Evolutionary conservation across 2,113 vertebrate genomes (phyloP).

Genomic region (Oncorhynchus clarkii): DNA sequence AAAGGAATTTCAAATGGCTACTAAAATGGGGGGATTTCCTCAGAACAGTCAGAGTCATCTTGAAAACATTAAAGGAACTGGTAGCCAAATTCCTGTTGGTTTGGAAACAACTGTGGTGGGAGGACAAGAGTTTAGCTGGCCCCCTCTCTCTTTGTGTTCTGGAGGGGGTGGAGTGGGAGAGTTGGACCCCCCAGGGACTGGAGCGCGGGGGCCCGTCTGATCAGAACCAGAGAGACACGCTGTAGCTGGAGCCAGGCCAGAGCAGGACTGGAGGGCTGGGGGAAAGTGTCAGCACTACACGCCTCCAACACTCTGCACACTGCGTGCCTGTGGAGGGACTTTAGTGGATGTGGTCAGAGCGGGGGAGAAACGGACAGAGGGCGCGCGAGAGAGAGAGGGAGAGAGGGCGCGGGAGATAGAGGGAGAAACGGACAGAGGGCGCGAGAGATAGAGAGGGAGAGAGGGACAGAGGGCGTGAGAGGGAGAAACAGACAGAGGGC

Average conservation of each 20-base stretch:
- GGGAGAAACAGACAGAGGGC: too few relatives aligned
- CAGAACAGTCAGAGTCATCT: conserved; percentile 77
- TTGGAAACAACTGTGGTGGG: conserved; percentile 65
- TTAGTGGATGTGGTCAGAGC: conserved; percentile 74
- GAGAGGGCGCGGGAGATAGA: conserved; percentile 14
- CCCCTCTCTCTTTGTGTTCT: conserved; percentile 32
- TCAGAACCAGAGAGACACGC: conserved; percentile 50
- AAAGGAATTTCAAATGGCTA: conserved; percentile 74
- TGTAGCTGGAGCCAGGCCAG: conserved; percentile 57
- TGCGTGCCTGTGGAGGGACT: conserved; percentile 74
- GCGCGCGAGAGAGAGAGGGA: conserved; percentile 36
- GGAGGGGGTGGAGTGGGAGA: conserved; percentile 34
- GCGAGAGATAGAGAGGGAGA: too few relatives aligned
- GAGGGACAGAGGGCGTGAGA: too few relatives aligned
- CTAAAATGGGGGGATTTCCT: conserved; percentile 78
- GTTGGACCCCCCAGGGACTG: conserved; percentile 15
- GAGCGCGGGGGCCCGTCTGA: conserved; percentile 44
- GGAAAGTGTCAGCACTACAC: conserved; percentile 61
- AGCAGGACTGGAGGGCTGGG: conserved; percentile 53
- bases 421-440: too few relatives aligned
- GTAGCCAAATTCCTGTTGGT: conserved; percentile 76
- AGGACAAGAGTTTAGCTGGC: conserved; percentile 20
- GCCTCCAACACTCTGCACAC: conserved; percentile 70
- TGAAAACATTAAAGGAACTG: conserved; percentile 78
- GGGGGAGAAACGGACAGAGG: conserved; percentile 54